phyloP scores from a whole-genome alignment of 2,797 vertebrate species.

The Notamacropus eugenii region DNA sequence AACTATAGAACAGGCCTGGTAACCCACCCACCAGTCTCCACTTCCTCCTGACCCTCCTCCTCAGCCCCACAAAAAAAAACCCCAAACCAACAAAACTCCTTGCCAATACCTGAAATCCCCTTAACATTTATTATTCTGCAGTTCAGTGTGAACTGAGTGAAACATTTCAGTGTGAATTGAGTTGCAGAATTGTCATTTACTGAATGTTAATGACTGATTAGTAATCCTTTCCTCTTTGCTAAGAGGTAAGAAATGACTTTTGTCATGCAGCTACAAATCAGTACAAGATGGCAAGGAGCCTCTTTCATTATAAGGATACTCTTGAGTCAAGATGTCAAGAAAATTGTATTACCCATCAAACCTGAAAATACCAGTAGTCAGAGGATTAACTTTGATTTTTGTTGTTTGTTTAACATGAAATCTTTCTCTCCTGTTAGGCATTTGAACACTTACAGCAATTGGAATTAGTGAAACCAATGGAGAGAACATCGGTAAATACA shows the following conservation, averaged over 20 bases:
- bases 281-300: neutral
- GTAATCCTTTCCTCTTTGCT: neutral
- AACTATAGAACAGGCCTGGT: neutral
- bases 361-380: neutral
- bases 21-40: neutral
- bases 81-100: neutral
- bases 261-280: neutral
- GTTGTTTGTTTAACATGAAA: conserved; percentile 26
- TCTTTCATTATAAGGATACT: neutral
- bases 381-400: conserved; percentile 1
- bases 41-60: neutral
- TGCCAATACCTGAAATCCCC: neutral
- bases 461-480: conserved; percentile 88
- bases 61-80: neutral
- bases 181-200: neutral
- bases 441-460: conserved; percentile 93
- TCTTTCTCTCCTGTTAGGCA: conserved; percentile 83
- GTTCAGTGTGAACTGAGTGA: no score
- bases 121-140: neutral
- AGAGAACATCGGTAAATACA: conserved; percentile 84
- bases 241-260: neutral
- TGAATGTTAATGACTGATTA: neutral
- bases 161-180: neutral
- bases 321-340: neutral
- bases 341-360: neutral